These are phyloP conservation scores for Drosophila pandora DNA, from an alignment of 1,140 invertebrate species.

Conservation along the genomic window DNA sequence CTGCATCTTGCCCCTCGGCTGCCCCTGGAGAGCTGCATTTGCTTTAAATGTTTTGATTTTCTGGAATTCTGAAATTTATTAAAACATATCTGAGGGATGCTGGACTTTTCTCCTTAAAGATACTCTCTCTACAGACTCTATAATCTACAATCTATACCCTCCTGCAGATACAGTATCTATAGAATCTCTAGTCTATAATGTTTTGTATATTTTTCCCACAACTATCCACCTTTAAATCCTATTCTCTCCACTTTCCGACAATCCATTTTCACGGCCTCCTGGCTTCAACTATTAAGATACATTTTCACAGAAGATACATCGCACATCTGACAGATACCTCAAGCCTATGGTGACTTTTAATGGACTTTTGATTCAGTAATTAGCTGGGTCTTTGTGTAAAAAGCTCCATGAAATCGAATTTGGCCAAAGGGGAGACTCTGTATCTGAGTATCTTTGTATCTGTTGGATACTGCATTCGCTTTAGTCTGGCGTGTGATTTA, in stretches of 20 bases:
- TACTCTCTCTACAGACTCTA: too few species aligned
- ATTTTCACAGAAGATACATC: conserved; percentile 45
- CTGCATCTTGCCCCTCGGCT: neutral
- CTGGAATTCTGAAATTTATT: conserved; percentile 64
- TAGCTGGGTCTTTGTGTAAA: conserved; percentile 53
- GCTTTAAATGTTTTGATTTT: conserved; percentile 69
- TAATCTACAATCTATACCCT: too few species aligned
- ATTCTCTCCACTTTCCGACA: conserved; percentile 52
- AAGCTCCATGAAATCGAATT: conserved; percentile 58
- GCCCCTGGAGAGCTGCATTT: conserved; percentile 23
- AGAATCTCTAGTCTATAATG: neutral
- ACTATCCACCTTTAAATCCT: conserved; percentile 26
- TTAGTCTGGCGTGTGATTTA: conserved; percentile 70
- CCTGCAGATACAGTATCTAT: conserved; percentile 1
- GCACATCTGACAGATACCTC: conserved; percentile 12
- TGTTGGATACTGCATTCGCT: conserved; percentile 37
- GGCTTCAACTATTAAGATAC: conserved; percentile 48
- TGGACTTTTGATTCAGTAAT: conserved; percentile 77
- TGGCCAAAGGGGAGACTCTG: conserved; percentile 24
- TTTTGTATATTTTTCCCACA: conserved; percentile 24
- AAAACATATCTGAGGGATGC: conserved; percentile 68
- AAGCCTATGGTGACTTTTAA: conserved; percentile 48
- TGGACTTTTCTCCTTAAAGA: conserved; percentile 18
- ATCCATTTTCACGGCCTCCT: conserved; percentile 15
- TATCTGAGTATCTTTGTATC: conserved; percentile 27